Evolutionary conservation across 2,888 invertebrate species (phyloP).

Genomic region (Myopa tessellatipennis): DNA sequence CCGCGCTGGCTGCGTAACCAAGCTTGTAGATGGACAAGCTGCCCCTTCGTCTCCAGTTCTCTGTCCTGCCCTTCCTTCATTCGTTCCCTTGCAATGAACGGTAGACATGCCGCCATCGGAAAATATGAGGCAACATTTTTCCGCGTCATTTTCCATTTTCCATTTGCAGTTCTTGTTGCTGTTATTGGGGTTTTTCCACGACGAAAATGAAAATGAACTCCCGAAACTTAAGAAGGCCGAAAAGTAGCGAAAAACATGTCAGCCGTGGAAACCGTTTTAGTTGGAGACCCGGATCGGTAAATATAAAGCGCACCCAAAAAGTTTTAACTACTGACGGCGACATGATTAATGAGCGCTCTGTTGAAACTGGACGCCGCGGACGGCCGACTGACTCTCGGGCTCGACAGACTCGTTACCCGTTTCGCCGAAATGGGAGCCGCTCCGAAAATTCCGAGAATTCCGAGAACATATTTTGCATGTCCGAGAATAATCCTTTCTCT

Average conservation of each 20-base stretch:
- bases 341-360: slow-evolving; percentile 49
- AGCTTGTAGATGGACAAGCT: not conserved
- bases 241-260: not conserved
- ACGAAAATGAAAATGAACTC: slow-evolving; percentile 3
- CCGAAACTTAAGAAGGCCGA: slow-evolving; percentile 2
- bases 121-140: slow-evolving; percentile 33
- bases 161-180: not conserved
- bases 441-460: not conserved
- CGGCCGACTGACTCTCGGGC: not conserved
- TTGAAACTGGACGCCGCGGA: slow-evolving; percentile 13
- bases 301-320: slow-evolving; percentile 26
- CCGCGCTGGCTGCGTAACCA: not conserved
- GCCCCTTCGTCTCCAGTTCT: not conserved
- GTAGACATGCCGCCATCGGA: not conserved
- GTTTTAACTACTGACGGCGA: slow-evolving; percentile 45
- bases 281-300: not conserved
- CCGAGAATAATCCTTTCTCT: not conserved
- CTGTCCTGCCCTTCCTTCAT: not conserved
- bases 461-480: not conserved
- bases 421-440: not conserved
- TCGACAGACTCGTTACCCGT: not conserved
- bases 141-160: slow-evolving; percentile 36
- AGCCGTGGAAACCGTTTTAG: not conserved
- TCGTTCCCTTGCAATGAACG: not conserved
- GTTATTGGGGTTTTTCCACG: not conserved